phyloP scores from a whole-genome alignment of 1,140 invertebrate genomes.

The Nautilus pompilius region DNA sequence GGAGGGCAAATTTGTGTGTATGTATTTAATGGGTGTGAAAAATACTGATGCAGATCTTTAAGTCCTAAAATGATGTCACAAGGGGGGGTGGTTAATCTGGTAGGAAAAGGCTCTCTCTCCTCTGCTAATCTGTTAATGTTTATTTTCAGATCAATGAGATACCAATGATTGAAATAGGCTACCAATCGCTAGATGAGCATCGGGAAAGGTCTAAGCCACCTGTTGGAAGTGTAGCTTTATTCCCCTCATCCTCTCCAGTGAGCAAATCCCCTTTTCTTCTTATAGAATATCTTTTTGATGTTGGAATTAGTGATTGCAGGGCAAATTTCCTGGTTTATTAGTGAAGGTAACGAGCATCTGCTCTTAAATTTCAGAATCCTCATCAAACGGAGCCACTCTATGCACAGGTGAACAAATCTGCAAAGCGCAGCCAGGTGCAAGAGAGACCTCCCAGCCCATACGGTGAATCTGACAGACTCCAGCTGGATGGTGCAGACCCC shows the following conservation, averaged over 20 bases:
- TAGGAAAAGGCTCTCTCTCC: not conserved
- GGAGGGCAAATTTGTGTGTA: conserved; percentile 5
- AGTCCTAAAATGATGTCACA: not conserved
- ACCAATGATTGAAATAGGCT: conserved; percentile 32
- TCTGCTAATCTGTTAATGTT: conserved; percentile 1
- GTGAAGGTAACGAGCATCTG: not conserved
- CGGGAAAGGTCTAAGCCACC: conserved; percentile 25
- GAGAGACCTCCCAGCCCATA: conserved; percentile 11
- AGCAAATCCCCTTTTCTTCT: conserved; percentile 5
- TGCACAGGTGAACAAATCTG: conserved; percentile 42
- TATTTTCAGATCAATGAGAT: conserved; percentile 23
- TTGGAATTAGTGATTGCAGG: not conserved
- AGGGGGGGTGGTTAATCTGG: not conserved
- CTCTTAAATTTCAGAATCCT: conserved; percentile 5
- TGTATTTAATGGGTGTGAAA: not conserved
- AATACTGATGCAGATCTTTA: not conserved
- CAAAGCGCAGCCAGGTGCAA: conserved; percentile 22
- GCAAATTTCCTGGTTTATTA: not conserved
- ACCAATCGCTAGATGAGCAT: conserved; percentile 34
- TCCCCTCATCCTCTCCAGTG: conserved; percentile 33
- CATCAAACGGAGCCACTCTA: conserved; percentile 33
- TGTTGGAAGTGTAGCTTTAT: conserved; percentile 35
- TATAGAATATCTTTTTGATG: not conserved
- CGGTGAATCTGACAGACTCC: conserved; percentile 10
- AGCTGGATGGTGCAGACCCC: conserved; percentile 19